Percentiles rank a stretch among this genome's conserved stretches.
Evolutionary conservation across 2,797 vertebrate genomes (phyloP).

Genomic region (Platyrinchus mystaceus): DNA sequence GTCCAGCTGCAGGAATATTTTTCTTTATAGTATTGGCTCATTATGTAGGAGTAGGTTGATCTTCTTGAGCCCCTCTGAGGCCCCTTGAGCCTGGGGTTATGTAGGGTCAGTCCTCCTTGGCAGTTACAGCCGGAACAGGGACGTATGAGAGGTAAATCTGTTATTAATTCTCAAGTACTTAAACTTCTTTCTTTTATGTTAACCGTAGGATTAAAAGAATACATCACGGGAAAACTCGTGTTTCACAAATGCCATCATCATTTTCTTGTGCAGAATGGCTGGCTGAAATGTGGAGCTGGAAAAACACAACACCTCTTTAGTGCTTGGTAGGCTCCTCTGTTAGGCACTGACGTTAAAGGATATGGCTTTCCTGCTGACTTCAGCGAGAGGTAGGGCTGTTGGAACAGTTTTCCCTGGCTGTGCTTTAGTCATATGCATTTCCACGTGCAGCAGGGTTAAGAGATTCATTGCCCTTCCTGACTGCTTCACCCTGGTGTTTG

Average conservation of each 20-base stretch:
- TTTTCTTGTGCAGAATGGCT: background rate
- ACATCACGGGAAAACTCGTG: background rate
- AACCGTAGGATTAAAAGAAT: background rate
- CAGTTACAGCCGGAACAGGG: background rate
- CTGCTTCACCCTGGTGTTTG: background rate
- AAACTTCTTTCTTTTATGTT: background rate
- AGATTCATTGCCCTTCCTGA: background rate
- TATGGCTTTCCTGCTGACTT: constrained; percentile 37
- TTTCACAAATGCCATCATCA: rapidly evolving
- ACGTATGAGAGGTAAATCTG: background rate
- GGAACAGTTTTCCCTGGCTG: background rate
- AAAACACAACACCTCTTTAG: background rate
- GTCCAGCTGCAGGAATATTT: background rate
- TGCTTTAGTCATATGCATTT: background rate
- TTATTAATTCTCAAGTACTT: background rate
- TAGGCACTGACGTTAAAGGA: background rate
- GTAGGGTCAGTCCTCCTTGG: background rate
- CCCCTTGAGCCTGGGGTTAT: background rate
- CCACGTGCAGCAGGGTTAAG: background rate
- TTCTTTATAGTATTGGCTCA: background rate
- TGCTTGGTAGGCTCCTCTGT: background rate
- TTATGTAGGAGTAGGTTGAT: background rate
- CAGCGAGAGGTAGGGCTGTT: constrained; percentile 12
- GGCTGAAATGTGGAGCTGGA: background rate
- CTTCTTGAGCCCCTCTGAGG: background rate